Base-by-base conservation (phyloP, 2,888 invertebrate species). In the Penaeus monodon region DNA sequence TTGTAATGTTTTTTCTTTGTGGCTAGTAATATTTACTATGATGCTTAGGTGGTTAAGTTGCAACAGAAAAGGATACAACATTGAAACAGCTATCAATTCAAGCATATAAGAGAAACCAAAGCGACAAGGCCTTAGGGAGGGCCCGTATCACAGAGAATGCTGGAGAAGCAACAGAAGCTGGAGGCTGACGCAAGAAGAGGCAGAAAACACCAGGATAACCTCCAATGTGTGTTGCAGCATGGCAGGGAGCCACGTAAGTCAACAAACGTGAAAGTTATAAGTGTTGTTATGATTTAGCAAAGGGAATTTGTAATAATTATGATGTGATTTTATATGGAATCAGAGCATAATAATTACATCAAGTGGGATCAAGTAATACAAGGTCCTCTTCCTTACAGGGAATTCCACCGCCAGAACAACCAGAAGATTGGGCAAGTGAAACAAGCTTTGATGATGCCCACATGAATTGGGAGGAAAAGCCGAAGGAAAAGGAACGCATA, bases 401-500 rank as follows among this genome's bases (percentile, higher is more conserved):
- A 99, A 92, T 99, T 96, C 93, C 99, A 99, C 93, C 95, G 98
- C 86, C 98, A 97, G 92, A 97, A 97, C 92, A 93, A 96, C 17
- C 88, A 96, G 2, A 98, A 97, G 92, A 92, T 97, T 92, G n/a
- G 95, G 95, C 24, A 96, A 98, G 90, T 94, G 99, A 91, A 99
- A 99, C 93, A 99, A 98, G 98, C 99, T 0, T 96, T 99, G 63
- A 95, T 98, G 94, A 97, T 97, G 92, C 96, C 93, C 99, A 99
- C 93, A 98, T 98, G 6, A 99, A 99, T 93, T 17, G 99, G 99
- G 93, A 94, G 38, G 99, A 99, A 92, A 98, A 99, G 92, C 99
- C 99, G 95, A 99, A 99, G 92, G 99, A 99, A 93, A 99, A 99
- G 92, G 99, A 99, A 92, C 95, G 99, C 82, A 98, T 99, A 89